These are phyloP conservation scores for Tragelaphus eurycerus DNA, from an alignment of 2,797 vertebrate genomes.

Conservation along the genomic window DNA sequence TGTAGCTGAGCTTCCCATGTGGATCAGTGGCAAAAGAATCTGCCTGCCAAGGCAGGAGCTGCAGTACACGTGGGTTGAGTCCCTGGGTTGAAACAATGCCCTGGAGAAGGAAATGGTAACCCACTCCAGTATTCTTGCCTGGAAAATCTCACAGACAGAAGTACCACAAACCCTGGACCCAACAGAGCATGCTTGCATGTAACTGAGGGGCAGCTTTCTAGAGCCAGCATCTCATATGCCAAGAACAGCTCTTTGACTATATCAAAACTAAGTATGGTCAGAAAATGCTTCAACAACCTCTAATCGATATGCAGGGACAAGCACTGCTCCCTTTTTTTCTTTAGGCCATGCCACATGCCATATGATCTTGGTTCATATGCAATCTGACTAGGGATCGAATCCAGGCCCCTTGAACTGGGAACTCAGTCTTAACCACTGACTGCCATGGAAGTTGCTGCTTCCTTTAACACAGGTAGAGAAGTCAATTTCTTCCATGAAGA, in stretches of 20 bases:
- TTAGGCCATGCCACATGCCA: not conserved
- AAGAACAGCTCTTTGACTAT: not conserved
- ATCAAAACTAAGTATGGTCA: not conserved
- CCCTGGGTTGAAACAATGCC: not conserved
- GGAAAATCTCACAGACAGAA: not conserved
- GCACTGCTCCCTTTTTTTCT: not conserved
- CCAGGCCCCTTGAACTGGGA: not conserved
- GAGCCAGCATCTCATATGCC: not conserved
- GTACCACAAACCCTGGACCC: not conserved
- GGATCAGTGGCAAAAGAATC: not conserved
- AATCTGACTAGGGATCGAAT: not conserved
- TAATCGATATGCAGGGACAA: not conserved
- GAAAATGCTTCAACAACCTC: not conserved
- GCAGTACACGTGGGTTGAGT: rapidly evolving
- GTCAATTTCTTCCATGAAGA: not conserved
- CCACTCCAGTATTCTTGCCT: not conserved
- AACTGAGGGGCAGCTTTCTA: not conserved
- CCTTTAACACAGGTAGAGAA: not conserved
- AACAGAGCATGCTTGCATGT: not conserved
- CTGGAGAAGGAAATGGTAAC: not conserved
- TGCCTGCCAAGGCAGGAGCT: not conserved
- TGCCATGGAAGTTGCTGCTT: not conserved
- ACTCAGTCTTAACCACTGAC: not conserved
- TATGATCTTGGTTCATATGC: not conserved
- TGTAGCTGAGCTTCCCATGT: rapidly evolving